Conservation (phyloP, 2,113 vertebrate species). For the Lamprologus sp. region DNA sequence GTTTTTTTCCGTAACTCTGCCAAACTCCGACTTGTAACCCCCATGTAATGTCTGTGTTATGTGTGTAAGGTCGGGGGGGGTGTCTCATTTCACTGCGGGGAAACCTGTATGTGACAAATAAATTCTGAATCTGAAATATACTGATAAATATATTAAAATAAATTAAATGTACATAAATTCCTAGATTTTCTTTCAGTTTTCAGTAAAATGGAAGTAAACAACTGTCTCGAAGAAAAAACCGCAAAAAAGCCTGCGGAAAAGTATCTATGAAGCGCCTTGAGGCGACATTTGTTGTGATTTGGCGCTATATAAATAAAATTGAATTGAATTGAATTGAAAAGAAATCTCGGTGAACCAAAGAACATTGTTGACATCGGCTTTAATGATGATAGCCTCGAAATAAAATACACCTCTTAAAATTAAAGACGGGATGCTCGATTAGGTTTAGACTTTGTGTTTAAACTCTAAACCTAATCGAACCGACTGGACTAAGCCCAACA, state of each 20-base stretch:
- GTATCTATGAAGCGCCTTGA: too few species aligned
- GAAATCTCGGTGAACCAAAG: not conserved
- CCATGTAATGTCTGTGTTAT: too few species aligned
- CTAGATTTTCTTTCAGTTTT: not conserved
- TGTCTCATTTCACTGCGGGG: too few species aligned
- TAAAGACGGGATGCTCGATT: not conserved
- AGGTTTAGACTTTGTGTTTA: not conserved
- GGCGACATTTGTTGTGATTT: too few species aligned
- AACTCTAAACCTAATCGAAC: not conserved
- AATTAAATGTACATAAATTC: not conserved
- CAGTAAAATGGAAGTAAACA: not conserved
- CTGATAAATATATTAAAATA: not conserved
- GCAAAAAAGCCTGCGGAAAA: not conserved
- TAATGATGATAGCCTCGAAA: not conserved
- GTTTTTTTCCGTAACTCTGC: too few species aligned
- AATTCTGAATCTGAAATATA: too few species aligned
- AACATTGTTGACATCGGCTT: not conserved
- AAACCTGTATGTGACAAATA: too few species aligned
- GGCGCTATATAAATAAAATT: too few species aligned
- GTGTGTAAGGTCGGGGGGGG: too few species aligned
- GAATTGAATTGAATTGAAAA: too few species aligned
- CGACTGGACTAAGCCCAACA: not conserved
- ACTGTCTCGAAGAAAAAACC: not conserved
- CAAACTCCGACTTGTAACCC: too few species aligned
- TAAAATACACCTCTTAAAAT: not conserved